Evolutionary conservation across 2,113 vertebrate genomes (phyloP).

Genomic region (Dipodomys spectabilis): DNA sequence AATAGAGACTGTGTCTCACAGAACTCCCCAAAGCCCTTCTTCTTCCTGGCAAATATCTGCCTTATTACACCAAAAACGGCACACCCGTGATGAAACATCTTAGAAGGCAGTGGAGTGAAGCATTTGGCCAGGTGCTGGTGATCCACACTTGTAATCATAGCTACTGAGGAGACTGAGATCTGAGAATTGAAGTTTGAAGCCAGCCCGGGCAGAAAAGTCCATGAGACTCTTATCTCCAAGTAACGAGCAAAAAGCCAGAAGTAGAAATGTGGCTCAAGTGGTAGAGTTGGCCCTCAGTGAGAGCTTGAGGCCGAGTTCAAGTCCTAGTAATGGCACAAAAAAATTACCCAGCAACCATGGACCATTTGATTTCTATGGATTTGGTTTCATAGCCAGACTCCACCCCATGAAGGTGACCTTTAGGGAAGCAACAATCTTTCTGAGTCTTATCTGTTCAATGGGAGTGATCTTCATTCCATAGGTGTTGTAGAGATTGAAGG

Average conservation of each 20-base stretch:
- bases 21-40: background rate
- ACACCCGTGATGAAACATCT: background rate
- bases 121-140: no score
- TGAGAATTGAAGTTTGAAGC: no score
- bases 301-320: no score
- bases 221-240: no score
- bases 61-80: background rate
- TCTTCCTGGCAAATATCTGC: background rate
- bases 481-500: background rate
- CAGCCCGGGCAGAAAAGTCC: no score
- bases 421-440: background rate
- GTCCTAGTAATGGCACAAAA: no score
- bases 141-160: no score
- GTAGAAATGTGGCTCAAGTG: no score
- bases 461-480: background rate
- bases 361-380: background rate
- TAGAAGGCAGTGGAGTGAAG: background rate
- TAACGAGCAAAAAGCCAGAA: no score
- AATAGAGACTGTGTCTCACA: background rate
- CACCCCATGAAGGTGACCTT: background rate
- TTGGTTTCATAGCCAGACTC: background rate
- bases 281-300: no score
- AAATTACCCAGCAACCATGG: no score
- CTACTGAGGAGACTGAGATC: no score
- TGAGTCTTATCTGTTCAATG: background rate